These are phyloP conservation scores for Spialia ferax DNA, from an alignment of 2,888 invertebrate species.

Conservation along the genomic window DNA sequence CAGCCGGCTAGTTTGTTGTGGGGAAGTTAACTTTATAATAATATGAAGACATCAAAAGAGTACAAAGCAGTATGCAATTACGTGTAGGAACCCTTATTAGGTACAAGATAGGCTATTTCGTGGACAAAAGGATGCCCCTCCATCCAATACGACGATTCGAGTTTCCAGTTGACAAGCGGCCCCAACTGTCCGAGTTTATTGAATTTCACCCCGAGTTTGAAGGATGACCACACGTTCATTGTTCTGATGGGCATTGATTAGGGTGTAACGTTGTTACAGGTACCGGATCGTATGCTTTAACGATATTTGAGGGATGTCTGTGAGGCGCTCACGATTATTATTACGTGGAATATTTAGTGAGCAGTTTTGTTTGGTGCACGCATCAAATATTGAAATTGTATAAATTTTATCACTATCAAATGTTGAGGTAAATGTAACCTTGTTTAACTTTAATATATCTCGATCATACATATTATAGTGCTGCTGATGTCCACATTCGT, in stretches of 20 bases:
- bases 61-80: constrained; percentile 77
- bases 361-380: background rate
- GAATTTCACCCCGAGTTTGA: constrained; percentile 69
- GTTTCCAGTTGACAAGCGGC: constrained; percentile 74
- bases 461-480: too few species aligned
- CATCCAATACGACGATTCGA: constrained; percentile 70
- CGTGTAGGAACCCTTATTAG: constrained; percentile 79
- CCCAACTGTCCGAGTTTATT: constrained; percentile 76
- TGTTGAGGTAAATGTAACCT: too few species aligned
- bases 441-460: too few species aligned
- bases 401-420: too few species aligned
- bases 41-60: constrained; percentile 71
- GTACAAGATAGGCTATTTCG: constrained; percentile 80
- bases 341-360: constrained; percentile 27
- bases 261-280: constrained; percentile 67
- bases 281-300: constrained; percentile 44
- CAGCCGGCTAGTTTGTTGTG: constrained; percentile 25
- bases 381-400: background rate
- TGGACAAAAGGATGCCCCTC: constrained; percentile 80
- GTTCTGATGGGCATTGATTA: constrained; percentile 70
- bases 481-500: too few species aligned
- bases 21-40: constrained; percentile 31
- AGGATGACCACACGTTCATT: constrained; percentile 80
- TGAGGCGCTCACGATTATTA: constrained; percentile 45
- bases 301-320: constrained; percentile 36